A percentile compares a stretch with the other conserved stretches of the same genome.
Evolutionary conservation across 2,888 invertebrate genomes (phyloP).

Genomic region (Mimumesa dahlbomi): DNA sequence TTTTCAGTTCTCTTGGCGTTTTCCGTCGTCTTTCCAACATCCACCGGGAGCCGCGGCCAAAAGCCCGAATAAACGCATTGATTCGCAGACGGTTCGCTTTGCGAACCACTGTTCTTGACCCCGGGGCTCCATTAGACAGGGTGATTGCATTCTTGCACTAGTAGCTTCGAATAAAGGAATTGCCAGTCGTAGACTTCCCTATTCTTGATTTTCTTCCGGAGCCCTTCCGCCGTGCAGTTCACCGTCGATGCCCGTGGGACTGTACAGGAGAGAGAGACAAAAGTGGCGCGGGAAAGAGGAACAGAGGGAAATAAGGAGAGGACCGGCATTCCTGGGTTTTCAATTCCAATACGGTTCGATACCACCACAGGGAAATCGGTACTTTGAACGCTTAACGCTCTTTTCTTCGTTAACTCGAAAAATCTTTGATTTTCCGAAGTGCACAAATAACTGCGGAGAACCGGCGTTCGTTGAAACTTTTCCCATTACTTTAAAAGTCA

Average conservation of each 20-base stretch:
- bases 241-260: slow-evolving; percentile 6
- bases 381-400: slow-evolving; percentile 39
- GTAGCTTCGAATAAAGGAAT: slow-evolving; percentile 51
- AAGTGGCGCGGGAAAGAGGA: background rate
- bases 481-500: too few species aligned
- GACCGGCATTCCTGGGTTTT: slow-evolving; percentile 1
- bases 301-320: background rate
- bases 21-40: background rate
- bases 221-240: background rate
- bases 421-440: slow-evolving; percentile 28
- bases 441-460: slow-evolving; percentile 21
- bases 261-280: background rate
- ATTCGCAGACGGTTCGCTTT: background rate
- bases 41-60: background rate
- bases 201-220: slow-evolving; percentile 35
- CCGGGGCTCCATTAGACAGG: slow-evolving; percentile 46
- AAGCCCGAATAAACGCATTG: background rate
- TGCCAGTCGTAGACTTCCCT: slow-evolving; percentile 30
- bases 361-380: slow-evolving; percentile 16
- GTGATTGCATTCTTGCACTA: slow-evolving; percentile 58
- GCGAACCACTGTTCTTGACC: slow-evolving; percentile 30
- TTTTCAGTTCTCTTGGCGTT: background rate
- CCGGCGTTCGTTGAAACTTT: background rate
- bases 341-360: slow-evolving; percentile 40
- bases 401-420: slow-evolving; percentile 32